Evolutionary conservation across 1,140 invertebrate species (phyloP).

Genomic region (Bombyx mori): ASM3026992v2 NC_085117.1:11883501-11884000

Average conservation of each 20-base stretch:
- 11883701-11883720: conserved; percentile 32
- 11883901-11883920: too few species aligned
- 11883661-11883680: conserved; percentile 68
- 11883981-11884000: too few species aligned
- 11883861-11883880: too few species aligned
- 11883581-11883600: conserved; percentile 13
- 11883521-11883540: conserved; percentile 61
- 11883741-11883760: conserved; percentile 12
- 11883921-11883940: too few species aligned
- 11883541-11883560: conserved; percentile 63
- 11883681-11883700: conserved; percentile 67
- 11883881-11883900: too few species aligned
- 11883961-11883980: too few species aligned
- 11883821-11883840: too few species aligned
- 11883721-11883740: conserved; percentile 26
- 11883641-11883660: conserved; percentile 65
- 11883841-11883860: too few species aligned
- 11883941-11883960: too few species aligned
- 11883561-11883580: conserved; percentile 35
- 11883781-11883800: too few species aligned
- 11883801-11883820: too few species aligned
- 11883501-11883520: conserved; percentile 27
- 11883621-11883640: conserved; percentile 68
- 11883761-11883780: too few species aligned
- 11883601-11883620: conserved; percentile 22